A percentile compares a stretch with the other conserved stretches of the same genome.
Conservation (phyloP, 2,888 invertebrate genomes). For the Cinara cedri region DNA sequence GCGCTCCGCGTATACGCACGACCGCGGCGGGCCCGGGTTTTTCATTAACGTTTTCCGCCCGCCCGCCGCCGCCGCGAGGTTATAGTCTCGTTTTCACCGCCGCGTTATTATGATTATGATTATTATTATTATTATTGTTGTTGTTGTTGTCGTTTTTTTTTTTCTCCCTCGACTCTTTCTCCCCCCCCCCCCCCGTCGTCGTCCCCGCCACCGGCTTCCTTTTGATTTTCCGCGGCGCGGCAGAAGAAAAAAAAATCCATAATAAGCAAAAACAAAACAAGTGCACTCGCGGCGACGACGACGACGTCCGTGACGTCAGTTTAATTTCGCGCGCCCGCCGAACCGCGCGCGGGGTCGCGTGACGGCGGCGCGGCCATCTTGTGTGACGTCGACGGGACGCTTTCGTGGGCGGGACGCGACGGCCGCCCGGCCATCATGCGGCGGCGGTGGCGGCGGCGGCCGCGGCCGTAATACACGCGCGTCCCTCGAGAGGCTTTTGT, state of each 20-base stretch:
- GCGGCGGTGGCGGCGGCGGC: neutral
- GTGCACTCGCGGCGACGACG: neutral
- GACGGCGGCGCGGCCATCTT: slow-evolving; percentile 54
- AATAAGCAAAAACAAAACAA: neutral
- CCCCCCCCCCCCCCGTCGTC: too few species aligned
- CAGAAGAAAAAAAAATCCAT: slow-evolving; percentile 18
- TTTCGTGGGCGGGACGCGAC: slow-evolving; percentile 51
- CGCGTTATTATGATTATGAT: neutral
- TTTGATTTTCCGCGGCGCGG: neutral
- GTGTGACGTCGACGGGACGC: slow-evolving; percentile 54
- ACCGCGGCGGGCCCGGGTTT: neutral
- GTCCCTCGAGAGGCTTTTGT: slow-evolving; percentile 16
- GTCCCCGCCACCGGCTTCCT: neutral
- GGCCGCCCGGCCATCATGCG: slow-evolving; percentile 44
- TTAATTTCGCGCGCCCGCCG: slow-evolving; percentile 9
- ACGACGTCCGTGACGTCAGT: slow-evolving; percentile 34
- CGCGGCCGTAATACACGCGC: neutral
- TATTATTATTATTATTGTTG: slow-evolving; percentile 6
- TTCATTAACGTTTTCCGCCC: slow-evolving; percentile 10
- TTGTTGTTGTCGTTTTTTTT: neutral
- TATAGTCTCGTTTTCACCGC: too few species aligned
- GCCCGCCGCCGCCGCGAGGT: neutral
- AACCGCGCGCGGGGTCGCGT: neutral
- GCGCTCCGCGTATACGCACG: too few species aligned
- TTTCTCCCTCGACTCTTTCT: neutral